Evolutionary conservation across 2,888 invertebrate genomes (phyloP).

Genomic region (Drosophila bunnanda): DNA sequence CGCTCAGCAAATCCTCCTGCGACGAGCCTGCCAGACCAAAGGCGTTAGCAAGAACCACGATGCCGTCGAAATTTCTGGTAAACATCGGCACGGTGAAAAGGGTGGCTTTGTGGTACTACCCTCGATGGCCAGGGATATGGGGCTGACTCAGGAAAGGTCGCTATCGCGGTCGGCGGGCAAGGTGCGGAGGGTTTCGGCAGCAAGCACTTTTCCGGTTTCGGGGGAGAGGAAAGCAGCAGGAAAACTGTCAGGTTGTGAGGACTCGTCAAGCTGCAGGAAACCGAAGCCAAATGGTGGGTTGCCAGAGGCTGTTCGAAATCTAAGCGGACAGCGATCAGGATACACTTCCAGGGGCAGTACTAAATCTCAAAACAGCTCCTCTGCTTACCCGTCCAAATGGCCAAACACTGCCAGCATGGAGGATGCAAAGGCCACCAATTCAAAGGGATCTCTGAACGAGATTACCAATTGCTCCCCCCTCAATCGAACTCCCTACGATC

Average conservation of each 20-base stretch:
- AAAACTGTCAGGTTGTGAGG: neutral
- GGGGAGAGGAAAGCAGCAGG: slow-evolving; percentile 13
- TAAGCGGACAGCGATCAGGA: slow-evolving; percentile 22
- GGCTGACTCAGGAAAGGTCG: slow-evolving; percentile 4
- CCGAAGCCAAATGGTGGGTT: slow-evolving; percentile 31
- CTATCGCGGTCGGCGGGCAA: slow-evolving; percentile 2
- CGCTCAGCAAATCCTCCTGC: slow-evolving; percentile 45
- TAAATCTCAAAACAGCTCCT: slow-evolving; percentile 36
- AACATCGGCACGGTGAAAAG: no score
- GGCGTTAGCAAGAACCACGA: neutral
- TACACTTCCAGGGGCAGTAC: slow-evolving; percentile 53
- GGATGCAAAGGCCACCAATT: neutral
- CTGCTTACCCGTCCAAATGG: slow-evolving; percentile 63
- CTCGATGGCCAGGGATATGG: slow-evolving; percentile 11
- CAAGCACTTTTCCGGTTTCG: neutral
- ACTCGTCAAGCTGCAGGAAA: slow-evolving; percentile 8
- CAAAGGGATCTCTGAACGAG: slow-evolving; percentile 20
- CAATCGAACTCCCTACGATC: slow-evolving; percentile 42
- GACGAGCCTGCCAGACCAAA: slow-evolving; percentile 28
- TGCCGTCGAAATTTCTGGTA: neutral
- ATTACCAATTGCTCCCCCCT: slow-evolving; percentile 34
- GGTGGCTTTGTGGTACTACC: slow-evolving; percentile 14
- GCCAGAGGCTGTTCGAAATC: slow-evolving; percentile 14
- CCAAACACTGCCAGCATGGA: slow-evolving; percentile 8
- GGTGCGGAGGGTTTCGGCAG: neutral